Evolutionary conservation across 2,113 vertebrate species (phyloP), one percentile per base, ranked within the genome.

Genomic region (Semicossyphus pulcher): DNA sequence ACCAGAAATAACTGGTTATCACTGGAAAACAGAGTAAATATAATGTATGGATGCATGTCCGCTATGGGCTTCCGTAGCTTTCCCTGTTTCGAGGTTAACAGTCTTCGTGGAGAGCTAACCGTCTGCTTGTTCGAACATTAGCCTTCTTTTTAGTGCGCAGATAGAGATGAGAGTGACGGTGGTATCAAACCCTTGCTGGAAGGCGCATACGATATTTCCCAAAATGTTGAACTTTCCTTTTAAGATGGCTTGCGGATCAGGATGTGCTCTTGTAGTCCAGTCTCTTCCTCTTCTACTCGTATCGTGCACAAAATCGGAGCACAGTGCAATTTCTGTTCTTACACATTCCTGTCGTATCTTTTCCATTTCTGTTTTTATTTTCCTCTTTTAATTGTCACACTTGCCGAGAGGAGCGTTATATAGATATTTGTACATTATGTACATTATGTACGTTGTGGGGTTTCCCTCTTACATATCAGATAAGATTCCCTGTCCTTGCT

Each of bases 301-400:
- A 60, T 83, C 52, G 36, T 78, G 76, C 81, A 82, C 83, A 86
- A 76, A 72, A 80, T 52, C 1, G 3, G 70, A 86, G 78, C 62
- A 78, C 68, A 42, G 82, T 86, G 80, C 76, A 83, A 86, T 82
- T 73, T 72, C 36, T 54, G 28, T 71, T 82, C 56, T 48, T 37
- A 60, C 54, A 86, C 86, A 88, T 92, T 93, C 89, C 87, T 68
- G 14, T 16, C 47, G 57, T 56, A 21, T 72, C 23, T 25, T 71
- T 67, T 15, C n/a, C n/a, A n/a, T n/a, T n/a, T n/a, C n/a, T 57
- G 31, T 39, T 52, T 59, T 54, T 12, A 16, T 37, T 26, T 51
- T 51, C 59, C 26, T 57, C 26, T 45, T 44, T 15, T 58, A 48
- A 52, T n/a, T n/a, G 45, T 60, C 18, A 67, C 52, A 45, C 36